Conservation (phyloP, 2,797 vertebrate species). For the Graptemys geographica region DNA sequence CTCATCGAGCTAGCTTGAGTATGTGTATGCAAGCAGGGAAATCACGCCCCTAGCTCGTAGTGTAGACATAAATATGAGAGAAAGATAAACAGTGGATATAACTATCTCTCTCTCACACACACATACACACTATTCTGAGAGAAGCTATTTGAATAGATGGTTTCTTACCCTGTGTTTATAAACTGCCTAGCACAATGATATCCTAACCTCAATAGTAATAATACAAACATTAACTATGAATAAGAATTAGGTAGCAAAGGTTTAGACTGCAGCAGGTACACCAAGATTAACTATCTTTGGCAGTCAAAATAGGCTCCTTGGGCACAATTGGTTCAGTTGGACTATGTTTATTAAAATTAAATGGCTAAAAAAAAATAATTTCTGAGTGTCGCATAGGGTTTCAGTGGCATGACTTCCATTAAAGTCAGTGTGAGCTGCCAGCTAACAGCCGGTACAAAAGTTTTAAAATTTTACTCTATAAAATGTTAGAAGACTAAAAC, state of each 20-base stretch:
- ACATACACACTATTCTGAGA: background rate
- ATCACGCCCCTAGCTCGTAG: background rate
- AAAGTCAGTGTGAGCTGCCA: background rate
- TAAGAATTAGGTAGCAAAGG: background rate
- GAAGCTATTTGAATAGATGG: background rate
- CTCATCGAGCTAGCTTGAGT: background rate
- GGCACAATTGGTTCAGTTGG: background rate
- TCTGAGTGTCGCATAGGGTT: background rate
- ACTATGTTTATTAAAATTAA: background rate
- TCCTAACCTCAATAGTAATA: background rate
- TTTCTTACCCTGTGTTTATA: background rate
- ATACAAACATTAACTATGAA: background rate
- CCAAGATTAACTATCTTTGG: background rate
- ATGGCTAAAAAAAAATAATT: background rate
- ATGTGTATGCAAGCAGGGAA: background rate
- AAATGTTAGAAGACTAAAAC: constrained; percentile 3
- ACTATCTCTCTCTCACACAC: background rate
- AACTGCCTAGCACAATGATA: background rate
- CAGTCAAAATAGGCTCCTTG: background rate
- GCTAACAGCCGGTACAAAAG: background rate
- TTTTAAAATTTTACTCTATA: background rate
- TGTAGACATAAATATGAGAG: background rate
- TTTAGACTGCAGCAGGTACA: background rate
- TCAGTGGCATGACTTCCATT: background rate
- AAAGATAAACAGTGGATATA: background rate